Conservation (phyloP, 2,888 invertebrate genomes). For the Drosophila mayaguana region DNA sequence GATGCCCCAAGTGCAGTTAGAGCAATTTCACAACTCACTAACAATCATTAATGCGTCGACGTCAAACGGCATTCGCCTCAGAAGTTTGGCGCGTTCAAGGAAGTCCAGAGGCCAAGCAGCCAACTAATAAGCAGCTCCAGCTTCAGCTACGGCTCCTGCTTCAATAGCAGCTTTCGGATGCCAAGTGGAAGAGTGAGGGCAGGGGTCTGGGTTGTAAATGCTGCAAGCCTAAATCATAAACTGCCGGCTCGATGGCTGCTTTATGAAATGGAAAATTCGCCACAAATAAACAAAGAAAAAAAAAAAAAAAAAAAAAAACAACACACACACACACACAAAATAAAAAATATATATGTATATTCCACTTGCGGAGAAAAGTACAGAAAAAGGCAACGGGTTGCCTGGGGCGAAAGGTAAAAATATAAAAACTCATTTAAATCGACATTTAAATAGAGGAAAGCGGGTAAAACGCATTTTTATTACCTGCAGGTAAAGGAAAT, state of each 20-base stretch:
- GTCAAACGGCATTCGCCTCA: constrained; percentile 67
- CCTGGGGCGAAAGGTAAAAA: constrained; percentile 37
- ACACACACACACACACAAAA: constrained; percentile 42
- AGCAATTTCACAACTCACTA: constrained; percentile 81
- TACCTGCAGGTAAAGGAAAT: constrained; percentile 10
- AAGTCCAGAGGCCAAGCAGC: constrained; percentile 64
- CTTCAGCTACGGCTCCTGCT: constrained; percentile 35
- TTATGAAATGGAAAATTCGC: constrained; percentile 80
- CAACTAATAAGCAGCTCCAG: constrained; percentile 71
- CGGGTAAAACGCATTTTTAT: constrained; percentile 23
- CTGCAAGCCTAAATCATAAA: constrained; percentile 77
- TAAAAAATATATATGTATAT: constrained; percentile 5
- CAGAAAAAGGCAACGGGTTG: constrained; percentile 13
- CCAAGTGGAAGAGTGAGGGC: constrained; percentile 13
- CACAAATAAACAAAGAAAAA: constrained; percentile 63
- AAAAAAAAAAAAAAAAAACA: constrained; percentile 53
- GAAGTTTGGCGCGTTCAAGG: constrained; percentile 70
- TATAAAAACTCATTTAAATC: constrained; percentile 56
- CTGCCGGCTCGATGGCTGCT: constrained; percentile 73
- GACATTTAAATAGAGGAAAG: constrained; percentile 53
- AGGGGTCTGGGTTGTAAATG: constrained; percentile 25
- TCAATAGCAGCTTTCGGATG: constrained; percentile 3
- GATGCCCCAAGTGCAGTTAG: constrained; percentile 75
- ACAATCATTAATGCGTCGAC: constrained; percentile 80
- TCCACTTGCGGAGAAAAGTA: not conserved